Evolutionary conservation across 1,140 invertebrate species (phyloP).

Genomic region (Neoseiulus cucumeris): DNA sequence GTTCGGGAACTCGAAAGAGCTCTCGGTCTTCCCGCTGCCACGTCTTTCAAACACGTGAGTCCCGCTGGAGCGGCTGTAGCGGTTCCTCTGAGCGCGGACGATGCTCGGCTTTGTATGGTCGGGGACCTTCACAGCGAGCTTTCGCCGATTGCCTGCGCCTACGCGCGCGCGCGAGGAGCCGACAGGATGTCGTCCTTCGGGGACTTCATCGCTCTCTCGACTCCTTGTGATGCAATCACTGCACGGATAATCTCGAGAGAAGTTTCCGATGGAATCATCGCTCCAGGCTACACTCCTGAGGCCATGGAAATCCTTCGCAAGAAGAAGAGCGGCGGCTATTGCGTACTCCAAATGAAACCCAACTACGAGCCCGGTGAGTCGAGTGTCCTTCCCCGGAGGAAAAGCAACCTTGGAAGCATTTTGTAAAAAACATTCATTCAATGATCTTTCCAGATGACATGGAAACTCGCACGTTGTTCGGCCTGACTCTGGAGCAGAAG

Average conservation of each 20-base stretch:
- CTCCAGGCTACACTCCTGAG: conserved; percentile 62
- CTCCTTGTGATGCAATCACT: conserved; percentile 66
- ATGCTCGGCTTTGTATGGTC: conserved; percentile 81
- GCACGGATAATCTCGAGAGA: conserved; percentile 49
- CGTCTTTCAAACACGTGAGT: conserved; percentile 94
- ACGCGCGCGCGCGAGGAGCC: conserved; percentile 79
- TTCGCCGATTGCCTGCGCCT: conserved; percentile 74
- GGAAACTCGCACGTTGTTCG: conserved; percentile 73
- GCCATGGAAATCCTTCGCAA: conserved; percentile 75
- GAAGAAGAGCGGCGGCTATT: conserved; percentile 86
- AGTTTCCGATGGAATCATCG: conserved; percentile 90
- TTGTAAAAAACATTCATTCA: too few relatives aligned
- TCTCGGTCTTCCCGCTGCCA: conserved; percentile 63
- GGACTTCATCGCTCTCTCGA: conserved; percentile 86
- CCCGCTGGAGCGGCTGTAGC: conserved; percentile 59
- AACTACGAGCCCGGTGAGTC: conserved; percentile 44
- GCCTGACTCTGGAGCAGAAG: conserved; percentile 72
- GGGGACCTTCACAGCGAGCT: conserved; percentile 53
- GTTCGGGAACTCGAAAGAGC: conserved; percentile 66
- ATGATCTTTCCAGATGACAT: conserved; percentile 29
- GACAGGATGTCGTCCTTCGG: conserved; percentile 98
- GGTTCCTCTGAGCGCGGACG: conserved; percentile 43
- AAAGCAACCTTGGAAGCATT: too few relatives aligned
- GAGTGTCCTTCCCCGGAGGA: too few relatives aligned
- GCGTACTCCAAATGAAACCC: conserved; percentile 78